A percentile compares a stretch with the other conserved stretches of the same genome.
Conservation (phyloP, 2,113 vertebrate genomes). For the Willisornis vidua region DNA sequence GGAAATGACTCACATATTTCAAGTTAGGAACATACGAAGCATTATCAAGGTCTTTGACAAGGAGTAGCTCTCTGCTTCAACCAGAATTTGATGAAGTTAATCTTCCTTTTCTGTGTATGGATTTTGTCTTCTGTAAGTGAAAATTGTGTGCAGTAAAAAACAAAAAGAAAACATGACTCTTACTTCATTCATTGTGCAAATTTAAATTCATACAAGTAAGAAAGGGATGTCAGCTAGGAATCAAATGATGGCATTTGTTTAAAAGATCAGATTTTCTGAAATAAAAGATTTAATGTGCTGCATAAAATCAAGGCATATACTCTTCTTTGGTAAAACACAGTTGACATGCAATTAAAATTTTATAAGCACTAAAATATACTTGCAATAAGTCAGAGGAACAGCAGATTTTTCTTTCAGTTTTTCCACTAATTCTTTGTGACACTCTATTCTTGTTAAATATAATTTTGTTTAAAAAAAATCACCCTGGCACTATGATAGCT, state of each 20-base stretch:
- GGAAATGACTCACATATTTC: background rate
- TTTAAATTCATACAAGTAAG: background rate
- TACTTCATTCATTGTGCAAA: background rate
- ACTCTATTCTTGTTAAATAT: background rate
- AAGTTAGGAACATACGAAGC: background rate
- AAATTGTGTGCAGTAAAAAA: background rate
- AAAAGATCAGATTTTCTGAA: background rate
- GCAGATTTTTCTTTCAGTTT: background rate
- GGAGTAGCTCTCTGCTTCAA: background rate
- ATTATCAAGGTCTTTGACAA: background rate
- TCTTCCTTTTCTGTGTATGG: background rate
- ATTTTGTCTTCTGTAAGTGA: background rate
- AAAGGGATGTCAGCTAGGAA: background rate
- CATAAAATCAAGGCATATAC: background rate
- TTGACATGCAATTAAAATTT: background rate
- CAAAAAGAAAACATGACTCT: background rate
- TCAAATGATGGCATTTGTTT: background rate
- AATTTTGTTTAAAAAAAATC: background rate
- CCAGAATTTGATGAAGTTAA: background rate
- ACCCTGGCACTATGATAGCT: background rate
- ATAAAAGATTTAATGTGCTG: background rate
- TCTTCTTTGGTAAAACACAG: background rate
- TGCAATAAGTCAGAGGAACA: background rate
- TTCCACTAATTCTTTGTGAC: background rate
- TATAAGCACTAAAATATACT: background rate